A percentile compares a stretch with the other conserved stretches of the same genome.
These are phyloP conservation scores for Ypsolopha sequella DNA, from an alignment of 2,888 invertebrate species.

Conservation along the genomic window DNA sequence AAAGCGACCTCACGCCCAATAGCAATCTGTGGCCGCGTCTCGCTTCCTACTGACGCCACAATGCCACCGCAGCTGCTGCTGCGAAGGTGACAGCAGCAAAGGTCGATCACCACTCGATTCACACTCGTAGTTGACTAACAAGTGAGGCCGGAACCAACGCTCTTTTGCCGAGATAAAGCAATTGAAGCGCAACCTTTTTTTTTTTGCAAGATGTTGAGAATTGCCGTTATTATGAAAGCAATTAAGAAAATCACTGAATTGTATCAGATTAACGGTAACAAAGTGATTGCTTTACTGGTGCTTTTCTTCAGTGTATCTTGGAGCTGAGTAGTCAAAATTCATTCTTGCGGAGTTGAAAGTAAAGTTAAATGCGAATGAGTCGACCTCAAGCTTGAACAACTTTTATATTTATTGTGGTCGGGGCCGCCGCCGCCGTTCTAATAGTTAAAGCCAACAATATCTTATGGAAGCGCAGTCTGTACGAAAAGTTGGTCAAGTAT, in stretches of 20 bases:
- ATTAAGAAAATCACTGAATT: neutral
- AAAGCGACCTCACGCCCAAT: conserved; percentile 69
- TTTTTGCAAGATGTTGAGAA: neutral
- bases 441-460: conserved; percentile 15
- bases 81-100: conserved; percentile 60
- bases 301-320: neutral
- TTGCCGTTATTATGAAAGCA: neutral
- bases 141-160: neutral
- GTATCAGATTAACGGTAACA: neutral
- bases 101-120: conserved; percentile 43
- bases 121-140: conserved; percentile 11
- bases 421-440: conserved; percentile 30
- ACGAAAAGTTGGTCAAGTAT: conserved; percentile 5
- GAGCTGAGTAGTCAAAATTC: neutral
- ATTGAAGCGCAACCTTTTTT: conserved; percentile 1
- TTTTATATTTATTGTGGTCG: conserved; percentile 32
- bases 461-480: conserved; percentile 9
- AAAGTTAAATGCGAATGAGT: conserved; percentile 25
- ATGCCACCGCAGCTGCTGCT: conserved; percentile 48
- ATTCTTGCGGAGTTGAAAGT: conserved; percentile 24
- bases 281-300: neutral
- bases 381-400: conserved; percentile 40
- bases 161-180: neutral
- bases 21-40: conserved; percentile 55
- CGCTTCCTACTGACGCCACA: conserved; percentile 67